Conservation (phyloP, 1,140 invertebrate species). For the Chironomus tepperi region DNA sequence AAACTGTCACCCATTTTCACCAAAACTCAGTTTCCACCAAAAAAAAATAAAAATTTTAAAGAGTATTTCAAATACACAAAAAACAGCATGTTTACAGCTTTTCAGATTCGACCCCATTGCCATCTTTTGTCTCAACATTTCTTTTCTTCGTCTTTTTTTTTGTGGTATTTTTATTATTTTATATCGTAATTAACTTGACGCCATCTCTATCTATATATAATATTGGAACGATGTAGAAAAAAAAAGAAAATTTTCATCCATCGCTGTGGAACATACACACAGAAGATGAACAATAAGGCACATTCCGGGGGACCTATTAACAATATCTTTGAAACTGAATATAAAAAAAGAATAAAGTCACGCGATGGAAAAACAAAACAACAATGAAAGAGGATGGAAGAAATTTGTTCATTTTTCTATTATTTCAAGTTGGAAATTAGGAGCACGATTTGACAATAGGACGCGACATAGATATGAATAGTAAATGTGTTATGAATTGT, state of each 20-base stretch:
- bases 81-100: not conserved
- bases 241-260: too few species aligned
- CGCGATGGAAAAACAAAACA: not conserved
- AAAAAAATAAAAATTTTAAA: too few species aligned
- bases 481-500: too few species aligned
- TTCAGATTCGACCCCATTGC: not conserved
- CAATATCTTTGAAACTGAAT: not conserved
- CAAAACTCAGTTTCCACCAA: too few species aligned
- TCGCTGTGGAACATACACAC: not conserved
- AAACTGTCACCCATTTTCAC: too few species aligned
- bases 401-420: not conserved
- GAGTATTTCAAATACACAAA: not conserved
- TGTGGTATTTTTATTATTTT: not conserved
- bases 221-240: not conserved
- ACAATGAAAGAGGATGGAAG: not conserved
- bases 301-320: constrained; percentile 5
- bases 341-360: not conserved
- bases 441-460: too few species aligned
- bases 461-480: too few species aligned
- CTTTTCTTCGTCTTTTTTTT: not conserved
- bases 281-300: not conserved
- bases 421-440: too few species aligned
- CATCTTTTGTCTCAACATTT: too few species aligned
- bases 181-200: constrained; percentile 7
- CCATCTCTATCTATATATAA: not conserved